Evolutionary conservation across 2,113 vertebrate species (phyloP).

Genomic region (Alaudala cheleensis): DNA sequence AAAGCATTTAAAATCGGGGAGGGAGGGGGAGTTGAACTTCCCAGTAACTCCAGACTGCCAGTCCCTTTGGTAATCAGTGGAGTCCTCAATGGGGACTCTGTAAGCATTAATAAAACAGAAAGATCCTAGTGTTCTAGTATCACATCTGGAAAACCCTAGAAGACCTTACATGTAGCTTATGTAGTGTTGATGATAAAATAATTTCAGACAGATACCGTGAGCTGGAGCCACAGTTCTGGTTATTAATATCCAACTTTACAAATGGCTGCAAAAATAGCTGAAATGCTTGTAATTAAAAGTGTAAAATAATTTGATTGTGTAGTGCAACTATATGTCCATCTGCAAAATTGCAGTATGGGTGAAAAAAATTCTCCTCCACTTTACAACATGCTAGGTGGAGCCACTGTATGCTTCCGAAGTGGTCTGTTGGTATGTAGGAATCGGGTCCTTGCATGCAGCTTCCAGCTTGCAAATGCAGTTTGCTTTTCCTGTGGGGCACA

Average conservation of each 20-base stretch:
- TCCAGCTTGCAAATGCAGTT: neutral
- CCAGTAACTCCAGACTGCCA: neutral
- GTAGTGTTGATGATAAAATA: conserved; percentile 8
- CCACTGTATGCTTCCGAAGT: neutral
- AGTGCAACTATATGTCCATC: neutral
- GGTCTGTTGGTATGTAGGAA: neutral
- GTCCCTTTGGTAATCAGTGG: conserved; percentile 14
- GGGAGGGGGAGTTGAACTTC: neutral
- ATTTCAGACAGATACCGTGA: neutral
- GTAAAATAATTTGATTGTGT: neutral
- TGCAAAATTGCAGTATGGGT: neutral
- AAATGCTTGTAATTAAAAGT: conserved; percentile 24
- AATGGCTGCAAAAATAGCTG: neutral
- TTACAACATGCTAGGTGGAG: neutral
- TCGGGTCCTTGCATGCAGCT: neutral
- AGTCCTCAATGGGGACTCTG: conserved; percentile 2
- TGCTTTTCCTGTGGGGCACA: neutral
- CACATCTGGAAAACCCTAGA: neutral
- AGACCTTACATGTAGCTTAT: neutral
- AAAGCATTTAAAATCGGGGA: conserved; percentile 9
- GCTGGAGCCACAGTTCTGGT: neutral
- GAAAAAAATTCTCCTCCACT: neutral
- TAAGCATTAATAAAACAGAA: conserved; percentile 30
- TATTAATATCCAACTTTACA: neutral
- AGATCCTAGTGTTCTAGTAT: neutral